Base-by-base conservation (phyloP, 2,797 vertebrate species). In the Moxostoma hubbsi region DNA sequence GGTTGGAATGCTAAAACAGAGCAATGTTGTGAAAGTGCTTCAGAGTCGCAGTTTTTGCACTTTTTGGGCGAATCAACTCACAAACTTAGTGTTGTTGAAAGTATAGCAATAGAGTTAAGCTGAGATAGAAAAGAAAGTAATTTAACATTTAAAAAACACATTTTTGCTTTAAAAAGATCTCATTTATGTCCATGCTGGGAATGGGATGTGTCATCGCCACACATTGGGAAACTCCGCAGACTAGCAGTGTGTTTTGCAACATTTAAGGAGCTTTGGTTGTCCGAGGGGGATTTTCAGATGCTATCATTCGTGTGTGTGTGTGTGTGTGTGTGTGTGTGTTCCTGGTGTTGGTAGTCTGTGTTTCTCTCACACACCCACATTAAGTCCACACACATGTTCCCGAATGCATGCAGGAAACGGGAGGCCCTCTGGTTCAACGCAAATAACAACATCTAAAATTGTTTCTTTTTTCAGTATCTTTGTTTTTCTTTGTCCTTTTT, bases 331-430 rank as follows among this genome's bases (percentile, higher is more conserved):
- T 24, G 24, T 24, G 24, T 24, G 24, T 24, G 24, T 62, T 79
- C 46, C 45, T 73, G 73, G 59, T 9, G 11, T 61, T 63, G 66
- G 10, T 63, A 55, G 71, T 79, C 45, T 67, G 85, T 83, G 80
- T 89, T 88, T 79, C 84, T 74, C 82, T 62, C 75, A 87, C 73
- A 91, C 92, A 89, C 92, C 92, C 93, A 93, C 91, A 81, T 90
- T 84, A 86, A 81, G 73, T 77, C 47, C 74, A 85, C n/a, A 73
- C 81, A 88, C 83, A 88, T 63, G 85, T 84, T 85, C 90, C 89
- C 85, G 85, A 16, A 16, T 58, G 65, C 80, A 65, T 77, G 85
- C 91, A 92, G 93, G 91, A 93, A 91, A 87, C 51, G 10, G 1
- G 67, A 84, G 82, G 75, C 76, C 86, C 84, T 89, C 88, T 92